A percentile compares a stretch with the other conserved stretches of the same genome.
Conservation (phyloP, 2,797 vertebrate genomes). For the Anabacerthia variegaticeps region DNA sequence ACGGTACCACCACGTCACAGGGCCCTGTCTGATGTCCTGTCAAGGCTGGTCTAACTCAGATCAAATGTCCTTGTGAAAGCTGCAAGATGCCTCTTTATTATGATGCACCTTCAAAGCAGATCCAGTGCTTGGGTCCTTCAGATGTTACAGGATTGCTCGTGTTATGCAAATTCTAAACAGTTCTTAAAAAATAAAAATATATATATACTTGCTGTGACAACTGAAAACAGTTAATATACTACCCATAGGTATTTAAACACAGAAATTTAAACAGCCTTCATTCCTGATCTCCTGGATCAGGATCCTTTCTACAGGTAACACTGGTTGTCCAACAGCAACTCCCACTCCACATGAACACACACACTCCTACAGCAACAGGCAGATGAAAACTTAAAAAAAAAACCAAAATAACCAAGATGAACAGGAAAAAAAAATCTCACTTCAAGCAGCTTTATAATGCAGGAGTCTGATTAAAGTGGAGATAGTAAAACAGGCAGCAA, state of each 20-base stretch:
- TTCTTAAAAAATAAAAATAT: background rate
- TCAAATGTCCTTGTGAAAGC: background rate
- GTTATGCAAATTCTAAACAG: background rate
- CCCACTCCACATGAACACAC: background rate
- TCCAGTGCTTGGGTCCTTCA: background rate
- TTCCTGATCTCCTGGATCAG: background rate
- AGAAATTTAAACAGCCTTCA: background rate
- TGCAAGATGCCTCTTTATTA: conserved; percentile 3
- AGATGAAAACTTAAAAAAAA: conserved; percentile 19
- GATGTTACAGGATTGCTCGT: background rate
- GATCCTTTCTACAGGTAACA: background rate
- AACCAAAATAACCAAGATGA: background rate
- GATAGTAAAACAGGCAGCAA: conserved; percentile 51
- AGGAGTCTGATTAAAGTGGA: conserved; percentile 49
- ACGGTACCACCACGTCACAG: accelerated
- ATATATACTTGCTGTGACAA: background rate
- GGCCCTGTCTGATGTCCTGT: background rate
- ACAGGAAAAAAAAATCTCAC: conserved; percentile 6
- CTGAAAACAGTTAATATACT: background rate
- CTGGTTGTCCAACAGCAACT: conserved; percentile 13
- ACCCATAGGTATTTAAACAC: background rate
- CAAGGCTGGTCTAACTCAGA: background rate
- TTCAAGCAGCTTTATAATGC: conserved; percentile 55
- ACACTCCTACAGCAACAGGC: conserved; percentile 45
- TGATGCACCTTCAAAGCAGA: background rate